These are phyloP conservation scores for Drosophila rubida DNA, from an alignment of 2,888 invertebrate species.

Conservation along the genomic window DNA sequence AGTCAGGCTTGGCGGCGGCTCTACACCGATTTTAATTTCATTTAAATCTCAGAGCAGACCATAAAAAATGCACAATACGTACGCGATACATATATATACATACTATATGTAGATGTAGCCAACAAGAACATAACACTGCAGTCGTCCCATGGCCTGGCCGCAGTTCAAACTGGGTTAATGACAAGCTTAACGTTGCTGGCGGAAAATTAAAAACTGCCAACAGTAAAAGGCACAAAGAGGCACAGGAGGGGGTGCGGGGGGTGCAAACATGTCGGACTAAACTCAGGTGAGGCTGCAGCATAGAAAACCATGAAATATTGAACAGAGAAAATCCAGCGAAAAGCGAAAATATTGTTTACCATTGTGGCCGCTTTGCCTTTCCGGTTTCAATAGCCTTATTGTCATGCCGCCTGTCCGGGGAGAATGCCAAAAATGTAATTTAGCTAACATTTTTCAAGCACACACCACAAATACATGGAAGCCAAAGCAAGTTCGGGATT, in stretches of 20 bases:
- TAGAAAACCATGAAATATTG: constrained; percentile 63
- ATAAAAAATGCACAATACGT: constrained; percentile 56
- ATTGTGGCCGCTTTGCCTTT: constrained; percentile 30
- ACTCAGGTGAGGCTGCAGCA: constrained; percentile 53
- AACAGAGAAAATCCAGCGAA: constrained; percentile 38
- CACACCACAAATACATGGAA: constrained; percentile 32
- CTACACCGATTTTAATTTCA: constrained; percentile 63
- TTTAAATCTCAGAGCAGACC: constrained; percentile 63
- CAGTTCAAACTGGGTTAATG: constrained; percentile 78
- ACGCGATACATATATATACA: constrained; percentile 13
- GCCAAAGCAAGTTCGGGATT: constrained; percentile 63
- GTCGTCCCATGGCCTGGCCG: constrained; percentile 32
- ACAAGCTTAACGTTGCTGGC: constrained; percentile 73
- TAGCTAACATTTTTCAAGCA: constrained; percentile 50
- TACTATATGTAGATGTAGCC: constrained; percentile 14
- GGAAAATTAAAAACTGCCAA: constrained; percentile 67
- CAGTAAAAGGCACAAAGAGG: constrained; percentile 41
- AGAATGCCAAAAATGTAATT: constrained; percentile 59
- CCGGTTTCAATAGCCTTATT: constrained; percentile 26
- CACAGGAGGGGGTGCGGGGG: constrained; percentile 3
- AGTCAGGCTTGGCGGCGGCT: constrained; percentile 56
- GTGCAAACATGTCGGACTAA: constrained; percentile 41
- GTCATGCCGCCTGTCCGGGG: constrained; percentile 21
- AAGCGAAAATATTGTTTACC: constrained; percentile 53
- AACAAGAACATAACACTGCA: constrained; percentile 19